Base-by-base conservation (phyloP, 2,888 invertebrate species). In the Mesochorus sp. region DNA sequence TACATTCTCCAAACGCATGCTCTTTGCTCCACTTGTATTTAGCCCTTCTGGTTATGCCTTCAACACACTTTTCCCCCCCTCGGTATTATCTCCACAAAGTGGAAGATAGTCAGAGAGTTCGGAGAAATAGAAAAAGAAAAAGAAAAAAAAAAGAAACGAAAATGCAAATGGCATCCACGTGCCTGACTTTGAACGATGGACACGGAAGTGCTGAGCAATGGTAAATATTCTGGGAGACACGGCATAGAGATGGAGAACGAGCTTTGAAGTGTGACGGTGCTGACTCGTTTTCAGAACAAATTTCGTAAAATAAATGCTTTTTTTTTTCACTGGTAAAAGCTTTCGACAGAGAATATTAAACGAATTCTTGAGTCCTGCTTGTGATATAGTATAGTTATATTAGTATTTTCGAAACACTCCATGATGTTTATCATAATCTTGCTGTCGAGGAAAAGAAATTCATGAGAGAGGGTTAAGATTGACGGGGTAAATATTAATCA, bases 401-500 rank as follows among this genome's bases (percentile, higher is more conserved):
- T 55, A 51, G 24, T 78, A 64, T 74, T 74, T 74, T 74, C 74
- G n/a, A 37, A 74, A 64, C 67, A 74, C 70, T 74, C 51, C 51
- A 70, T n/a, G n/a, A 37, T 17, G 37, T 67, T 37, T 42, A 51
- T 44, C 19, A 64, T 59, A 78, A 74, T 70, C 26, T 59, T 12
- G 26, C 31, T 26, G 37, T 47, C 31, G 17, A 14, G 37, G 44
- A 31, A 39, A 53, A 76, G 57, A 24, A 70, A 21, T 3, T 1
- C 4, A 12, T 34, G 19, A 28, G 37, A 61, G 59, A 61, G 68
- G 68, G 55, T 47, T 71, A 12, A n/a, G 67, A 62, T 68, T 71
- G 71, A 75, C 67, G 61, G 67, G 67, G 74, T 66, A 79, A 80
- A 80, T 75, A 80, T 75, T 76, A 80, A 80, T 79, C 75, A 59